Base-by-base conservation (phyloP, 1,140 invertebrate genomes). In the Drosophila tristis region DNA sequence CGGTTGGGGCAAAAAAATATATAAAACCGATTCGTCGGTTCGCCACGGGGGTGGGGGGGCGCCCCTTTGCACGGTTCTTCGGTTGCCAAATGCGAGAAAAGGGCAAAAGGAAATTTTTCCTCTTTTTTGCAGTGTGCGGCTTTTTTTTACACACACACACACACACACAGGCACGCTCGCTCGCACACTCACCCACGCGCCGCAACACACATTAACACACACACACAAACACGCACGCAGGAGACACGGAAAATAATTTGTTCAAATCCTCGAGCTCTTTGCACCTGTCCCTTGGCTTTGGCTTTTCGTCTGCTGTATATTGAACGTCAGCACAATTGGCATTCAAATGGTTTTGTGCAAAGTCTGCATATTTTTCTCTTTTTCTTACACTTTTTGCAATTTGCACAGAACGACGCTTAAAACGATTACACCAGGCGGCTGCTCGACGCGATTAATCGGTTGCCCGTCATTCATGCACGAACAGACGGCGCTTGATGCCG, bases 371-470 rank as follows among this genome's bases (percentile, higher is more conserved):
- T 71, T 87, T 86, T 67, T 77, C 31, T 45, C 63, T 66, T 76
- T 84, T 80, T 79, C 73, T 80, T 56, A 59, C 74, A 82, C 62
- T 82, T 87, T 81, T 87, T 79, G 73, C 62, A 70, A 63, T 31
- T 39, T 39, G 35, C 35, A 42, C 57, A 82, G 71, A 79, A 81
- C 81, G 81, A 84, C 81, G 81, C 82, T 86, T 67, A 76, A 77
- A 85, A 86, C 80, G 80, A 82, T 82, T 60, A 77, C 67, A 77
- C 66, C 35, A 39, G 35, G 35, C 35, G 70, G 64, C 68, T 78
- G 59, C 68, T 47, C 67, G 58, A 15, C 11, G 9, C 65, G 74
- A 82, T 82, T 59, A 59, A 82, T 82, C 79, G 80, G 67, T 67
- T 20, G 9, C 4, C 23, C 45, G 11, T 47, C 16, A 45, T 8